These are phyloP conservation scores for Lichenostomus cassidix DNA, from an alignment of 2,113 vertebrate genomes.

Conservation along the genomic window DNA sequence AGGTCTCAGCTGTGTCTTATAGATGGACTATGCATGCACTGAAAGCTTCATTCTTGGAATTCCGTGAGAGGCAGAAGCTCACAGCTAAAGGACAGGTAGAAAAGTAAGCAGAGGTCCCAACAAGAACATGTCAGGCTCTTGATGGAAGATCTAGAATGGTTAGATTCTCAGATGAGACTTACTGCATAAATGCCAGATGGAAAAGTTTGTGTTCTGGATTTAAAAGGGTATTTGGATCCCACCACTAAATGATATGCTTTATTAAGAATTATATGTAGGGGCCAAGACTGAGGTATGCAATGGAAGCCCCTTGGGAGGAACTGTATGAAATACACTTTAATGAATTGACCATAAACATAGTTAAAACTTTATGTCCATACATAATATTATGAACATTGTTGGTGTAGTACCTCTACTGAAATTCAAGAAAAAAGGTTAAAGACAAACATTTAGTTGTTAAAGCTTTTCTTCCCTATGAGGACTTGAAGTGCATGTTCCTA, in stretches of 20 bases:
- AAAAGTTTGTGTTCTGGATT: not conserved
- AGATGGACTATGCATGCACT: not conserved
- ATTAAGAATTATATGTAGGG: not conserved
- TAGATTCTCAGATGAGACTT: not conserved
- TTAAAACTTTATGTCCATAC: not conserved
- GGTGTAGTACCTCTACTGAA: not conserved
- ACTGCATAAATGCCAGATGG: rapidly evolving
- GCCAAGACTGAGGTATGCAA: not conserved
- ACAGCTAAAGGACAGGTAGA: not conserved
- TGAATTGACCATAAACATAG: not conserved
- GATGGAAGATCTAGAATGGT: not conserved
- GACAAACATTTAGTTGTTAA: not conserved
- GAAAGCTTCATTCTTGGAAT: not conserved
- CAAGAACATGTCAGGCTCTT: not conserved
- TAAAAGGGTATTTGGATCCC: not conserved
- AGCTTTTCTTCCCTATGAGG: not conserved
- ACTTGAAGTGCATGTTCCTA: not conserved
- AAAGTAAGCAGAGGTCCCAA: not conserved
- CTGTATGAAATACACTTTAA: not conserved
- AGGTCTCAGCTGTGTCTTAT: not conserved
- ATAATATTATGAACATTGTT: rapidly evolving
- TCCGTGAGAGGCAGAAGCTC: not conserved
- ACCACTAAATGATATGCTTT: not conserved
- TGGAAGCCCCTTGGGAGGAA: not conserved
- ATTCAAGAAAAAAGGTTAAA: not conserved